These are phyloP conservation scores for Pammene fasciana DNA, from an alignment of 2,888 invertebrate genomes.

Conservation along the genomic window DNA sequence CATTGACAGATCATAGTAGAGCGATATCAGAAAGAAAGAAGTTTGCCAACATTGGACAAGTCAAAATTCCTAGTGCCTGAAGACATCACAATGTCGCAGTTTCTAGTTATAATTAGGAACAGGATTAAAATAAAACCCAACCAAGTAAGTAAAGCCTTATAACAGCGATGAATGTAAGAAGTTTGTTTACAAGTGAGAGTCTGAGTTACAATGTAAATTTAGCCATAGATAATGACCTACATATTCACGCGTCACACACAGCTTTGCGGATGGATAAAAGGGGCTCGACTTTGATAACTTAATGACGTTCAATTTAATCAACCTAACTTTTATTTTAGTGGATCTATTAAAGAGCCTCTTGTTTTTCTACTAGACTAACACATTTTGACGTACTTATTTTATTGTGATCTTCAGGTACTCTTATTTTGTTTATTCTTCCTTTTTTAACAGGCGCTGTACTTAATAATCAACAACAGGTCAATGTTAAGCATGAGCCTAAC, in stretches of 20 bases:
- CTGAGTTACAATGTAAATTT: constrained; percentile 18
- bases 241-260: constrained; percentile 15
- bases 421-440: background rate
- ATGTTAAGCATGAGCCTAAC: constrained; percentile 92
- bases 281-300: constrained; percentile 22
- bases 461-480: constrained; percentile 91
- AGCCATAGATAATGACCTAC: constrained; percentile 7
- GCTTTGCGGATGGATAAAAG: constrained; percentile 6
- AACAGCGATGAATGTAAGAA: background rate
- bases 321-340: background rate
- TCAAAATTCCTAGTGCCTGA: constrained; percentile 94
- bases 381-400: background rate
- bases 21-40: constrained; percentile 89
- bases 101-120: constrained; percentile 89
- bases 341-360: background rate
- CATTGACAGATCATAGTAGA: constrained; percentile 90
- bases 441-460: constrained; percentile 88
- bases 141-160: constrained; percentile 82
- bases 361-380: background rate
- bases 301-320: constrained; percentile 8
- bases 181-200: constrained; percentile 24
- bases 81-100: constrained; percentile 94
- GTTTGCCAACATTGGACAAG: constrained; percentile 90
- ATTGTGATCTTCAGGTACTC: background rate
- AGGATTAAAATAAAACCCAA: constrained; percentile 78